Evolutionary conservation across 2,113 vertebrate genomes (phyloP).

Genomic region (Phrynosoma platyrhinos): DNA sequence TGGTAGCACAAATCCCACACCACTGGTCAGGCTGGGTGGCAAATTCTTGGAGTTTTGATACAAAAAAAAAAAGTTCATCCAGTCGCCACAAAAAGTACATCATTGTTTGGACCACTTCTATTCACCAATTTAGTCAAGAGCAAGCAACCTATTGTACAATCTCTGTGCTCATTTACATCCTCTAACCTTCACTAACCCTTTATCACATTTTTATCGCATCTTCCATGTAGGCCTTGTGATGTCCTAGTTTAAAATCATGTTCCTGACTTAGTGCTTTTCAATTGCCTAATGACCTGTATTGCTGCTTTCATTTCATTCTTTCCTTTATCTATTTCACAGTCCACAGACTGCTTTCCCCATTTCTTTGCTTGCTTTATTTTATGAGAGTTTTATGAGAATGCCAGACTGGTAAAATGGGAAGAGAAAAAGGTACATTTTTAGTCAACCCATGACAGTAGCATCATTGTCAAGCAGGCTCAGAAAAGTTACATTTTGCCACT

Average conservation of each 20-base stretch:
- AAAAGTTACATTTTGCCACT: background rate
- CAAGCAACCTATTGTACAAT: background rate
- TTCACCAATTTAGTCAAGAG: background rate
- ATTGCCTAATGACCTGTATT: background rate
- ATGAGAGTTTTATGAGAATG: background rate
- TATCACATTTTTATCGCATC: background rate
- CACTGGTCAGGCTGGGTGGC: no score
- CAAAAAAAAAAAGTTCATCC: background rate
- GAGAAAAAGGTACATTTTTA: background rate
- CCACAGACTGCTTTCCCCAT: background rate
- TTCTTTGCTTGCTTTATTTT: constrained; percentile 11
- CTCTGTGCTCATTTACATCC: background rate
- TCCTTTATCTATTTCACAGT: constrained; percentile 18
- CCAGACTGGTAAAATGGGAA: background rate
- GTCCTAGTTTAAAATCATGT: constrained; percentile 14
- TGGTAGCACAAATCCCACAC: background rate
- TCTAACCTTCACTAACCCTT: background rate
- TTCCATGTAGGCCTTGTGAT: background rate
- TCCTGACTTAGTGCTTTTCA: background rate
- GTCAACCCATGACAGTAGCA: background rate
- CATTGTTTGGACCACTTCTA: background rate
- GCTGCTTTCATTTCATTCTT: background rate
- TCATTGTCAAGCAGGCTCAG: background rate
- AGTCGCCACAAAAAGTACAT: no score
- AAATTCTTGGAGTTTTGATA: background rate